Evolutionary conservation across 2,113 vertebrate genomes (phyloP).

Genomic region (Petroica traversi): DNA sequence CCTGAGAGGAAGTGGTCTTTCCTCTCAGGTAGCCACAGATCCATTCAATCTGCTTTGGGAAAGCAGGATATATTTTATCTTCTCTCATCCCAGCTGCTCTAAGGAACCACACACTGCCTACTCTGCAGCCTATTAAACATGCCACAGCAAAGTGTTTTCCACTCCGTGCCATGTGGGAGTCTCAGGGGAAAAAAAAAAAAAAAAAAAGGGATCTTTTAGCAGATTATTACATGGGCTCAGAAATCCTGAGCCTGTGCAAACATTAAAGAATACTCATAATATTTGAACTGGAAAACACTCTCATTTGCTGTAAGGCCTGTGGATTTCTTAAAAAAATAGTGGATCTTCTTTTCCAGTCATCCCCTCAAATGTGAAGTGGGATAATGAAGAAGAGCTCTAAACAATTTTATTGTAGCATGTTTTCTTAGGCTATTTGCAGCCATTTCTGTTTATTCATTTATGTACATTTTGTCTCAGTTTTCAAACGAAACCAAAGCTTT

Average conservation of each 20-base stretch:
- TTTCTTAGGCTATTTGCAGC: conserved; percentile 12
- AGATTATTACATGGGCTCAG: conserved; percentile 22
- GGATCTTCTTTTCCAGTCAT: conserved; percentile 20
- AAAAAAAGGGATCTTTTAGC: background rate
- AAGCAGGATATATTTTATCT: conserved; percentile 60
- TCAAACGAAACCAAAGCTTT: background rate
- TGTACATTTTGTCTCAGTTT: conserved; percentile 29
- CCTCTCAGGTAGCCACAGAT: conserved; percentile 58
- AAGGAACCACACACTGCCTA: background rate
- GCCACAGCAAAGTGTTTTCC: conserved; percentile 43
- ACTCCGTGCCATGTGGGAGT: conserved; percentile 18
- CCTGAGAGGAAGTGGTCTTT: conserved; percentile 51
- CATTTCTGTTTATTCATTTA: background rate
- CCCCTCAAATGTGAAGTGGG: background rate
- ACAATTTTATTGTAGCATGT: background rate
- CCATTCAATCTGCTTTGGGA: conserved; percentile 38
- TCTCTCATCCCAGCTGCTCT: background rate
- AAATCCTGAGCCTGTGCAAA: conserved; percentile 49
- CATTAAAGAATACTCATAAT: conserved; percentile 62
- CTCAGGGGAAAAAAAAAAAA: background rate
- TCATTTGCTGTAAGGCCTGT: conserved; percentile 31
- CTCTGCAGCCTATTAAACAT: conserved; percentile 32
- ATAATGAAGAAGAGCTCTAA: conserved; percentile 12
- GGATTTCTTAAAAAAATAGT: conserved; percentile 42
- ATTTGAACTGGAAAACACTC: conserved; percentile 51